Evolutionary conservation across 2,797 vertebrate species (phyloP), one percentile per base, ranked within the genome.

Genomic region (Premnoplex brunnescens): DNA sequence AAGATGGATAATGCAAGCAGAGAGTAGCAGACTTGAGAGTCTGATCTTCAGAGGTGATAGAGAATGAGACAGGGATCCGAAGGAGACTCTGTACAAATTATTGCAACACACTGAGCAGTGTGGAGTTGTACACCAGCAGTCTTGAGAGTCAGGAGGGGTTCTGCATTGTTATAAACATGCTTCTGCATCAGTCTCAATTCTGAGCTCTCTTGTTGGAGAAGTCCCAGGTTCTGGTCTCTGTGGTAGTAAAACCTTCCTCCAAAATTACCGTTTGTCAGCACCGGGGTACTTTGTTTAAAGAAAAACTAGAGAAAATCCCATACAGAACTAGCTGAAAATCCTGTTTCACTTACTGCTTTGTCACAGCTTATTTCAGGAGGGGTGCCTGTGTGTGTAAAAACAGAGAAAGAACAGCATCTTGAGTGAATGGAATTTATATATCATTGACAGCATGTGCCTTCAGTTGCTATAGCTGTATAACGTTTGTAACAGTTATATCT

Each of bases 251-350:
- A n/a, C 22, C 24, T 62, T 76, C 19, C 34, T 79, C 37, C n/a
- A 69, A 26, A 66, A 62, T 87, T 28, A n/a, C 34, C 37, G 4
- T 66, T 69, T 62, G 9, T 58, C 34, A 63, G 16, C 23, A n/a
- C 0, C 1, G 7, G 13, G 5, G 5, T 43, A 12, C 0, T 4
- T 37, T 1, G 3, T 76, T 91, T 83, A 62, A 83, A 52, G 21
- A 73, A 76, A 88, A 66, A 37, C 14, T 54, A 10, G 7, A 36
- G 21, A 64, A 93, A 90, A 28, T 37, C 11, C 17, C 41, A 4
- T 10, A 44, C 6, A 19, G 36, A 63, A 49, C 63, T 79, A 20
- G 43, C 41, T 73, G 21, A 76, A 78, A 64, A 46, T 66, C 21
- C 36, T 43, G 3, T 9, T 66, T 79, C 7, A 22, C 6, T 66